Evolutionary conservation across 2,888 invertebrate species (phyloP), one percentile per base, ranked within the genome.

Genomic region (Ochlodes sylvanus): DNA sequence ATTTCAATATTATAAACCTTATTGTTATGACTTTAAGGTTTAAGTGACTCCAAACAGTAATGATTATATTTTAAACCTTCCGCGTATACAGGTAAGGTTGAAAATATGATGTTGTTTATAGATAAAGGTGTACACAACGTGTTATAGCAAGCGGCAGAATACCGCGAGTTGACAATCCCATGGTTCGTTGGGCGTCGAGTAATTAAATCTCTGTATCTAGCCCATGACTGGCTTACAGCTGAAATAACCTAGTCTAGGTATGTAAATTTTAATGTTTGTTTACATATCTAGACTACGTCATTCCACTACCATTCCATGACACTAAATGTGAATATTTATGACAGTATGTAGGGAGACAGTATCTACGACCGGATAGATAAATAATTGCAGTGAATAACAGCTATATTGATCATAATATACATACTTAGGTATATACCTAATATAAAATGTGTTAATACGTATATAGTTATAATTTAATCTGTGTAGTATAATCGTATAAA

Each of bases 81-180:
- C 17, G 1, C 10, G 4, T 19, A 17, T 41, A 14, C 5, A 21
- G 14, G n/a, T 52, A 62, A 62, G 62, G 38, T 52, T n/a, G 50
- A 34, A 50, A 61, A 19, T 50, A 17, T 41, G 38, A 19, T 38
- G 14, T 15, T n/a, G 34, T 15, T 55, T 34, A 15, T 55, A 32
- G 32, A 14, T 62, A 52, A 52, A 52, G 62, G 32, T 41, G 52
- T 14, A 54, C 69, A 72, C 72, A 78, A 73, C 71, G 69, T 68
- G 57, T 71, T 69, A 54, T 19, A 77, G 79, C 69, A 70, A 77
- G 75, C 77, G 78, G 77, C 69, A 75, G 77, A 75, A 73, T 72
- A 73, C 73, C 63, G 74, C 77, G 77, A 77, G 77, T 80, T 78
- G 79, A 82, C 87, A 87, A 87, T 87, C 80, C 81, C 77, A 81